Conservation (phyloP, 2,888 invertebrate species). For the Aphodius sticticus region DNA sequence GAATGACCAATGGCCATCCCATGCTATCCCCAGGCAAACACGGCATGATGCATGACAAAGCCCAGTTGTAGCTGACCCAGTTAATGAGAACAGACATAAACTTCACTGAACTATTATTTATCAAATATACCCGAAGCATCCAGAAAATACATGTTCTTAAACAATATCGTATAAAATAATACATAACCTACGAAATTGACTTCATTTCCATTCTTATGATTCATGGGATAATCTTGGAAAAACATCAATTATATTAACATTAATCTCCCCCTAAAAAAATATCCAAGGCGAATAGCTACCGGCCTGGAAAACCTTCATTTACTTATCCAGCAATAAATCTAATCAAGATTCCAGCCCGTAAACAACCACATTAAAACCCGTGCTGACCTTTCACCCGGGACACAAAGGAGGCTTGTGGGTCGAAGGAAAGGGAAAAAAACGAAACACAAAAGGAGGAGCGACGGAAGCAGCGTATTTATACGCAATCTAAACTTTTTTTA, state of each 20-base stretch:
- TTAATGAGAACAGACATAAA: not conserved
- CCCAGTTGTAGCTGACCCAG: not conserved
- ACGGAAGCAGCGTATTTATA: not conserved
- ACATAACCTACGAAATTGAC: too few relatives aligned
- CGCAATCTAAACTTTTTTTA: conserved; percentile 23
- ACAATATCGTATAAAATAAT: too few relatives aligned
- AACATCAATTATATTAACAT: too few relatives aligned
- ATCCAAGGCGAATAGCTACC: not conserved
- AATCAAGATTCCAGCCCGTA: not conserved
- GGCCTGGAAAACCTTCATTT: not conserved
- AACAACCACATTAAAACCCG: not conserved
- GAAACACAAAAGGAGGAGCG: not conserved
- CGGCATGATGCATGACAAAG: not conserved
- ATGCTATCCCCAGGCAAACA: not conserved
- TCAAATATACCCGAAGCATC: not conserved
- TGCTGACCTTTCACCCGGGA: not conserved
- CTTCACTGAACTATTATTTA: not conserved
- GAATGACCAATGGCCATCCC: not conserved
- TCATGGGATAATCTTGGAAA: too few relatives aligned
- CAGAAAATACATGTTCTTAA: too few relatives aligned
- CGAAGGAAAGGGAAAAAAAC: not conserved
- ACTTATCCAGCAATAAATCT: not conserved
- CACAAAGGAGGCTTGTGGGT: not conserved
- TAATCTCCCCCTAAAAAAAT: not conserved
- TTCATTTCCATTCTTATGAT: too few relatives aligned